Percentiles rank a stretch among this genome's conserved stretches.
These are phyloP conservation scores for Lysandra coridon DNA, from an alignment of 2,888 invertebrate genomes.

Conservation along the genomic window DNA sequence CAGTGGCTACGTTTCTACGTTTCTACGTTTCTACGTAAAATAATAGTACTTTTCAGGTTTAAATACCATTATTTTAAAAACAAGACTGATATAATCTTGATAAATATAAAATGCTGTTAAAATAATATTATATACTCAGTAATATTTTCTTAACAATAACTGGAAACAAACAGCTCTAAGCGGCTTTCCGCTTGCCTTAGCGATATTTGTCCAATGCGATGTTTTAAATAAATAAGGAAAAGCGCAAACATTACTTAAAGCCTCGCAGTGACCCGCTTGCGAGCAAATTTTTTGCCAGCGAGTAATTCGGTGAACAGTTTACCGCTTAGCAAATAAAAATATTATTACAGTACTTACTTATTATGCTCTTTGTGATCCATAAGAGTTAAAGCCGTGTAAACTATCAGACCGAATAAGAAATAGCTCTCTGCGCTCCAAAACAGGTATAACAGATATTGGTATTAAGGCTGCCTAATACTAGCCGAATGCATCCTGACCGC, in stretches of 20 bases:
- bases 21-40: too few relatives aligned
- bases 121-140: background rate
- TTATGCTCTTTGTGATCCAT: too few relatives aligned
- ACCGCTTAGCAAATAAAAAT: background rate
- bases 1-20: too few relatives aligned
- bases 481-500: too few relatives aligned
- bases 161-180: background rate
- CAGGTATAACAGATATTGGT: too few relatives aligned
- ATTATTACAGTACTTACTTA: background rate
- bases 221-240: conserved; percentile 12
- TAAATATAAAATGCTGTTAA: background rate
- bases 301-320: background rate
- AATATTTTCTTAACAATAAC: background rate
- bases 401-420: too few relatives aligned
- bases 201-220: background rate
- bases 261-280: background rate
- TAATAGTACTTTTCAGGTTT: too few relatives aligned
- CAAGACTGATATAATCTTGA: background rate
- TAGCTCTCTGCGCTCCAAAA: too few relatives aligned
- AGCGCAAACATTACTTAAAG: background rate
- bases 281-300: background rate
- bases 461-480: too few relatives aligned
- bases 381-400: background rate
- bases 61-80: background rate
- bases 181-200: background rate